phyloP scores from a whole-genome alignment of 2,113 vertebrate genomes.

The Miniopterus natalensis region DNA sequence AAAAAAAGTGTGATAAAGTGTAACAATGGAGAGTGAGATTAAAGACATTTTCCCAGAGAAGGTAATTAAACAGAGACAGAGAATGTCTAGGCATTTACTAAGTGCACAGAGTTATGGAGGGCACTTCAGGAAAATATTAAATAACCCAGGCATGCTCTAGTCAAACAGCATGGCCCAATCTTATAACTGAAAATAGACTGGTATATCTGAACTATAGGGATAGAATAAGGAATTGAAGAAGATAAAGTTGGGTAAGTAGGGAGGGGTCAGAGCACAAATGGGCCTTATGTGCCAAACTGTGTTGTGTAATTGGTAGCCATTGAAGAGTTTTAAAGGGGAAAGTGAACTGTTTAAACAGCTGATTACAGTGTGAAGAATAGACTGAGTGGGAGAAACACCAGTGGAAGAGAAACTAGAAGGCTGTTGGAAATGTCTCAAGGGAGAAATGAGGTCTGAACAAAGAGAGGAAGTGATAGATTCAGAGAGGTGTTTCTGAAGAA shows the following conservation, averaged over 20 bases:
- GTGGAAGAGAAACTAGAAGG: neutral
- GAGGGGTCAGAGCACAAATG: neutral
- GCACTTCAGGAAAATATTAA: constrained; percentile 53
- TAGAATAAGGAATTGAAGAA: neutral
- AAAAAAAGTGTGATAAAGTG: neutral
- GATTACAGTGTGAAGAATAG: constrained; percentile 13
- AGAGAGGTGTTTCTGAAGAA: constrained; percentile 51
- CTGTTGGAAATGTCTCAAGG: neutral
- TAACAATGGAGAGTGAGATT: constrained; percentile 1
- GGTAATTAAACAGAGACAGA: constrained; percentile 31
- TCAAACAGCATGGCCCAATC: neutral
- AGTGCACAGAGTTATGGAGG: neutral
- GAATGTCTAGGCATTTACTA: constrained; percentile 30
- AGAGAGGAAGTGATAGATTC: constrained; percentile 26
- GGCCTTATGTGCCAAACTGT: neutral
- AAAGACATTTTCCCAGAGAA: constrained; percentile 40
- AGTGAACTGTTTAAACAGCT: neutral
- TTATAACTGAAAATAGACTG: neutral
- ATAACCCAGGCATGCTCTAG: neutral
- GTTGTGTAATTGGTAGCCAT: neutral
- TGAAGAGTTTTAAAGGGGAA: constrained; percentile 13
- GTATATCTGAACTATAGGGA: neutral
- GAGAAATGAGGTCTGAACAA: constrained; percentile 35
- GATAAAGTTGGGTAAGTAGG: neutral
- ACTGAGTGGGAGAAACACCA: neutral